phyloP scores from a whole-genome alignment of 1,140 invertebrate genomes.

The Cydia pomonella region DNA sequence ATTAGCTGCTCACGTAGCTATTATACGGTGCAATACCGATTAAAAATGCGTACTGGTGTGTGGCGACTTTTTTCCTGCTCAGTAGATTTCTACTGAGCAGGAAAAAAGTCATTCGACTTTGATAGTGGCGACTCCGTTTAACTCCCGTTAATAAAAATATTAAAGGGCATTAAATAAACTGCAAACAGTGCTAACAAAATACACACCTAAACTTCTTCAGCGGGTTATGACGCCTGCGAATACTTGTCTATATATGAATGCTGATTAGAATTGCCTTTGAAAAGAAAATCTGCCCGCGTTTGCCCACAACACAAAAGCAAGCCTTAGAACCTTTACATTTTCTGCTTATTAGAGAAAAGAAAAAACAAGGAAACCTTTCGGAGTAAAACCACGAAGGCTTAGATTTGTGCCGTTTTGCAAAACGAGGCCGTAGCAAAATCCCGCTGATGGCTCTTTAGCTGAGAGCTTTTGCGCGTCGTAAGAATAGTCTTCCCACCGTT shows the following conservation, averaged over 20 bases:
- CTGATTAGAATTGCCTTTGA: neutral
- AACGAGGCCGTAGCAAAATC: slow-evolving; percentile 28
- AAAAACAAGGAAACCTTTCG: slow-evolving; percentile 16
- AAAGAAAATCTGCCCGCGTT: slow-evolving; percentile 13
- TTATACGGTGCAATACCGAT: too few relatives aligned
- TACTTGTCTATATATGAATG: neutral
- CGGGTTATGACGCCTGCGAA: neutral
- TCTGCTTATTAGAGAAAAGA: slow-evolving; percentile 23
- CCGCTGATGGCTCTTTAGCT: slow-evolving; percentile 26
- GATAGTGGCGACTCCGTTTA: neutral
- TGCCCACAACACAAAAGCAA: neutral
- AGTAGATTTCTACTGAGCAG: too few relatives aligned
- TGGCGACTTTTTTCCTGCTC: too few relatives aligned
- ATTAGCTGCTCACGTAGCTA: too few relatives aligned
- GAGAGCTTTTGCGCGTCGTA: slow-evolving; percentile 10
- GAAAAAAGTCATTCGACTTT: too few relatives aligned
- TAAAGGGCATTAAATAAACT: neutral
- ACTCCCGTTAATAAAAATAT: neutral
- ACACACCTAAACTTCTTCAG: neutral
- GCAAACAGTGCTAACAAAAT: too few relatives aligned
- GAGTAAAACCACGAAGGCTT: slow-evolving; percentile 22
- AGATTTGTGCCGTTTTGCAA: slow-evolving; percentile 28
- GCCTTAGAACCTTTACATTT: slow-evolving; percentile 14
- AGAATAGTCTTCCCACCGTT: neutral
- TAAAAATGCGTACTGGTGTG: too few relatives aligned